Base-by-base conservation (phyloP, 2,113 vertebrate species). In the Amblyopsis rosae region DNA sequence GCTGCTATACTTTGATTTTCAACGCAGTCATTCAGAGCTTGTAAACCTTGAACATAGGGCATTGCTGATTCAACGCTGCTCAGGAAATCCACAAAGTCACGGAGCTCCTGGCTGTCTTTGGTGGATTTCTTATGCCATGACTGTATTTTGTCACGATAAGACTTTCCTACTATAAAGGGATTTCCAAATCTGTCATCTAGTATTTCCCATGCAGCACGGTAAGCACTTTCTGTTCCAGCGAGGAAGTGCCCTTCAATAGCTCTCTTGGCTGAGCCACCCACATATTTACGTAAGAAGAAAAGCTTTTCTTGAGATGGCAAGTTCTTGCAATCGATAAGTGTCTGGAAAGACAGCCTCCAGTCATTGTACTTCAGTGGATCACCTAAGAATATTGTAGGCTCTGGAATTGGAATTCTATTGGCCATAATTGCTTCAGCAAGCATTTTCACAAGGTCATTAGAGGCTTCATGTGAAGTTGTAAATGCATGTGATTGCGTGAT, bases 1-100 rank as follows among this genome's bases (percentile, higher is more conserved):
- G 62, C 63, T 33, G 13, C n/a, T 19, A 74, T 79, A 7, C 41
- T 80, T 60, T 72, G 63, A 16, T 75, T 80, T 71, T 82, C 77
- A 35, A 67, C 12, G 41, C 70, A 79, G 47, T 77, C 73, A 50
- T 85, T 79, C 0, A 77, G 62, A 55, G 33, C 51, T 68, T 77
- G 59, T 32, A 75, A 26, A 16, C 75, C 68, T 53, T 82, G 54
- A 69, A 75, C 46, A 53, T 72, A 72, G 49, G 71, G 56, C 79
- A 76, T 80, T 11, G 61, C 73, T 12, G 69, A 46, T 63, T 72
- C 46, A 57, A 70, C 58, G 6, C 67, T 81, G 7, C 12, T 73
- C 4, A 73, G 7, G 46, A 82, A 75, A 57, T 82, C 63, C 15
- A 62, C 54, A 74, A 73, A 76, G 3, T 76, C 61, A 13, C 13